Evolutionary conservation across 1,140 invertebrate species (phyloP).

Genomic region (Ceratina japonica): DNA sequence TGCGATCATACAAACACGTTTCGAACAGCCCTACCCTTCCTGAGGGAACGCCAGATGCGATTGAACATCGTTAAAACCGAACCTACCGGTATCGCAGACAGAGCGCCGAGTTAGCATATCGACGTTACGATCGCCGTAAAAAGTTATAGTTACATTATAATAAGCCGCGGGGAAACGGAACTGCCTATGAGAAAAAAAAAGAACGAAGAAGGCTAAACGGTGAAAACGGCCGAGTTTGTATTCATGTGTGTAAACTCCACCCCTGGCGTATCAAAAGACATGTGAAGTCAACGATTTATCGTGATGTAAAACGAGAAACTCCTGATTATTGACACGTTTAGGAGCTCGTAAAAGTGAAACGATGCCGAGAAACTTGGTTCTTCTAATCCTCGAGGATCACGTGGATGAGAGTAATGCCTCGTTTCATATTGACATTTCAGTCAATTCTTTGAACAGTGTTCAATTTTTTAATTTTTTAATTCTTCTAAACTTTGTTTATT

Average conservation of each 20-base stretch:
- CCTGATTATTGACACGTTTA: constrained; percentile 64
- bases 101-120: constrained; percentile 53
- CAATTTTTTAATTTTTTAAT: too few species aligned
- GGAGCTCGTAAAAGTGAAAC: constrained; percentile 45
- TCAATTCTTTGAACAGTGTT: too few species aligned
- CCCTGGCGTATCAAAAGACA: constrained; percentile 25
- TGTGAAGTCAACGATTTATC: constrained; percentile 57
- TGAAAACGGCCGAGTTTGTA: constrained; percentile 31
- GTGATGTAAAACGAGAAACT: constrained; percentile 56
- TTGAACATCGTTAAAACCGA: constrained; percentile 51
- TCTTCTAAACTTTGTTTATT: too few species aligned
- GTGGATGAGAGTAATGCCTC: background rate
- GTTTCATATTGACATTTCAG: background rate
- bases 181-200: constrained; percentile 35
- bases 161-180: constrained; percentile 67
- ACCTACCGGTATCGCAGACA: constrained; percentile 45
- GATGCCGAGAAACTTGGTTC: constrained; percentile 6
- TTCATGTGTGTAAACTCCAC: constrained; percentile 56
- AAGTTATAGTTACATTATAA: constrained; percentile 77
- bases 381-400: background rate
- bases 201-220: constrained; percentile 35
- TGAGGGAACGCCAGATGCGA: constrained; percentile 4
- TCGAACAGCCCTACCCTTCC: background rate
- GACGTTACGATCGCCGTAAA: constrained; percentile 72
- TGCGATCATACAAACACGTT: background rate